Percentiles rank a stretch among this genome's conserved stretches.
Evolutionary conservation across 2,113 vertebrate genomes (phyloP).

Genomic region (Ceratotherium simum): DNA sequence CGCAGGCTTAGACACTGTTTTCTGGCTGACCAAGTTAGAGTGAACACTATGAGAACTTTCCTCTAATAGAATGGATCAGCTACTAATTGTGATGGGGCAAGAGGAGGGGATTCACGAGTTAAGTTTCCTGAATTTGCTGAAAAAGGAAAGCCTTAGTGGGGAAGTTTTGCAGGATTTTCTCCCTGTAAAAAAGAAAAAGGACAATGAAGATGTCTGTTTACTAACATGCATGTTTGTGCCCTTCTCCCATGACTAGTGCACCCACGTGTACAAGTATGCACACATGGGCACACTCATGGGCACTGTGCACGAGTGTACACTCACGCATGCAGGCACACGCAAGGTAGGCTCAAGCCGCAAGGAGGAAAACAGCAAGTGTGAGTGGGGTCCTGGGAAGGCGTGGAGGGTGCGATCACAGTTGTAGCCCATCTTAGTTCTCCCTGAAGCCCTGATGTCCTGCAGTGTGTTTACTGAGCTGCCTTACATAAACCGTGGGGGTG

Average conservation of each 20-base stretch:
- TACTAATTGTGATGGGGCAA: background rate
- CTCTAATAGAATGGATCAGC: background rate
- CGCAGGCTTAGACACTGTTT: background rate
- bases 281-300: background rate
- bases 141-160: background rate
- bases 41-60: background rate
- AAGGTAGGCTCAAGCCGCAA: background rate
- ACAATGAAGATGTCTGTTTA: background rate
- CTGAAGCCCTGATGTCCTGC: too few species aligned
- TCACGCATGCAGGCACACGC: background rate
- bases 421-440: background rate
- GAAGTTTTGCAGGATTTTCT: background rate
- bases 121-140: background rate
- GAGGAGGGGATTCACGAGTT: background rate
- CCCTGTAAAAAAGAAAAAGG: background rate
- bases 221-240: background rate
- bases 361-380: background rate
- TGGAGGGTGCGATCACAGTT: background rate
- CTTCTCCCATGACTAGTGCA: background rate
- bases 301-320: background rate
- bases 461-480: background rate
- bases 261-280: background rate
- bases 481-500: background rate
- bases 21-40: background rate
- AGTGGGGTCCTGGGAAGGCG: background rate